Evolutionary conservation across 1,140 invertebrate species (phyloP).

Genomic region (Cephus cinctus): DNA sequence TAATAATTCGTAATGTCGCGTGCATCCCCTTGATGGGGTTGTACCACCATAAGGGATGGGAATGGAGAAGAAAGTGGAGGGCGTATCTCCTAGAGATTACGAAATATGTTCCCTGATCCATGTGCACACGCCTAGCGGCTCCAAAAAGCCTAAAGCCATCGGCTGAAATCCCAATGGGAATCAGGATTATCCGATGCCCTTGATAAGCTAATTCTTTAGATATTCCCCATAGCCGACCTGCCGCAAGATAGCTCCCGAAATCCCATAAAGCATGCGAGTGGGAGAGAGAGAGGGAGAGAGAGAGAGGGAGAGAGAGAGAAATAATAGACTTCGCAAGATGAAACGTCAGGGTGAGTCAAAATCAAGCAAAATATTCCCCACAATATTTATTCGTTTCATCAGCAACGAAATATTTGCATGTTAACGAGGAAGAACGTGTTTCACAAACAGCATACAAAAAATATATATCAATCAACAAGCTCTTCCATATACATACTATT

Average conservation of each 20-base stretch:
- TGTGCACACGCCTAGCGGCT: conserved; percentile 35
- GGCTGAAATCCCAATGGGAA: conserved; percentile 26
- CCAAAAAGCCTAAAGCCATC: neutral
- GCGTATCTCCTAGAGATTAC: conserved; percentile 46
- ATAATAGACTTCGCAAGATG: too few species aligned
- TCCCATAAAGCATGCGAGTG: too few species aligned
- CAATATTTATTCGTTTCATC: too few species aligned
- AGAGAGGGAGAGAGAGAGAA: conserved; percentile 9
- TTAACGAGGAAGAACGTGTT: too few species aligned
- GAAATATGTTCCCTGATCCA: conserved; percentile 51
- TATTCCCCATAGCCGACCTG: neutral
- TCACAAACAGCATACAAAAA: too few species aligned
- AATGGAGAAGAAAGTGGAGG: too few species aligned
- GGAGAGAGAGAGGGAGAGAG: conserved; percentile 13
- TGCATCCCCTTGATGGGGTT: conserved; percentile 30
- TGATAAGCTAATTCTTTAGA: conserved; percentile 53
- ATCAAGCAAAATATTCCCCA: too few species aligned
- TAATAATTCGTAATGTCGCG: conserved; percentile 43
- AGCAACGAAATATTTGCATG: too few species aligned
- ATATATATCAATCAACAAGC: too few species aligned
- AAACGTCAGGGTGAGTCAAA: too few species aligned
- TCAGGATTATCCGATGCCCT: conserved; percentile 41
- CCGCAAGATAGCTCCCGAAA: too few species aligned
- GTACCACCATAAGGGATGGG: conserved; percentile 27
- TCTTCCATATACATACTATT: too few species aligned